Percentiles rank a stretch among this genome's conserved stretches.
Evolutionary conservation across 2,797 vertebrate genomes (phyloP).

Genomic region (Darevskia nairensis): DNA sequence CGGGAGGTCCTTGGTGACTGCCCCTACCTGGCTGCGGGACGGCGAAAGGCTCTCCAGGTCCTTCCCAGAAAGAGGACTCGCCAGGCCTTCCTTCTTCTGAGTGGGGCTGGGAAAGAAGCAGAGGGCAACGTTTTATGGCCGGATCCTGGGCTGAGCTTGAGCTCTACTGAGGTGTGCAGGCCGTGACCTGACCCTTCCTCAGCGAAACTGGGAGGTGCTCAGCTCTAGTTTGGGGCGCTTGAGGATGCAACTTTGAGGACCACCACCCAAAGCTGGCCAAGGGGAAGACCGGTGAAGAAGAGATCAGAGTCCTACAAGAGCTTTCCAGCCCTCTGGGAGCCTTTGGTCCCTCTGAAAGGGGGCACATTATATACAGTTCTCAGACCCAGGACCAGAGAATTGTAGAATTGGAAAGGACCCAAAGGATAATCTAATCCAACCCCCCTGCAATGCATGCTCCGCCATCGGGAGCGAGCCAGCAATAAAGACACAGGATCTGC

Average conservation of each 20-base stretch:
- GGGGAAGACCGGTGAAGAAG: not conserved
- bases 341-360: not conserved
- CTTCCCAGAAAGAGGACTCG: conserved; percentile 53
- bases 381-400: too few species aligned
- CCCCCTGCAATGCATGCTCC: too few species aligned
- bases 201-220: accelerated
- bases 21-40: conserved; percentile 60
- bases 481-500: too few species aligned
- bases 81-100: conserved; percentile 71
- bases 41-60: conserved; percentile 43
- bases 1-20: conserved; percentile 60
- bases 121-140: accelerated
- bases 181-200: too few species aligned
- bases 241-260: too few species aligned
- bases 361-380: too few species aligned
- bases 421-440: too few species aligned
- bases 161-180: not conserved
- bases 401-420: too few species aligned
- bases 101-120: conserved; percentile 42
- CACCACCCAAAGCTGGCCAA: not conserved
- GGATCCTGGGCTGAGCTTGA: not conserved
- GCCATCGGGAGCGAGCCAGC: too few species aligned
- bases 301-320: not conserved
- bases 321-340: too few species aligned
- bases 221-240: not conserved